Base-by-base conservation (phyloP, 2,113 vertebrate species). In the Tympanuchus pallidicinctus region DNA sequence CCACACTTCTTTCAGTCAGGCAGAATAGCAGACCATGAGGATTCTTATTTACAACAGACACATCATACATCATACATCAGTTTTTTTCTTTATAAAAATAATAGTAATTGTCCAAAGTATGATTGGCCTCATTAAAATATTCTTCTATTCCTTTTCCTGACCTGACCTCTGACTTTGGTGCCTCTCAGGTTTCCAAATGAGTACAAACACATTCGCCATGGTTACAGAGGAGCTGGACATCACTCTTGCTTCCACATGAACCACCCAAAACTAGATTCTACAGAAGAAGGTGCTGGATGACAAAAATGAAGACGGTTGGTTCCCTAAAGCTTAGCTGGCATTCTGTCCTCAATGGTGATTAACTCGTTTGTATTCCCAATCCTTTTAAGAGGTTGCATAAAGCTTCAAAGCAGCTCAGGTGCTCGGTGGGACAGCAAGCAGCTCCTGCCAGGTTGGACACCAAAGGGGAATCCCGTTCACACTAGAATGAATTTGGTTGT, bases 271-370 rank as follows among this genome's bases (percentile, higher is more conserved):
- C 6, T 2, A 20, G 61, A 89, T 82, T 60, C 45, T 74, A n/a
- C 45, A 56, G 80, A 82, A 56, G 22, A 80, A 87, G 20, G 25
- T 50, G 8, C 64, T 80, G 38, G 28, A 30, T 82, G n/a, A 64
- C 60, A 34, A 25, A 87, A 89, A 82, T 30, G 1, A 52, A 87
- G 91, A 80, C 47, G 34, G 24, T 21, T 79, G 38, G 32, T 71
- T 80, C 28, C 85, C 42, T 74, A 85, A 90, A 85, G 36, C n/a
- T 80, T 71, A 34, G n/a, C 8, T 77, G 30, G 34, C 89, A 77
- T 89, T 92, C 89, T 89, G 32, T 85, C 67, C 75, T 77, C 89
- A 82, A 45, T 74, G n/a, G 15, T 71, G 71, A 91, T 92, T 84
- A 90, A 61, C 34, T 84, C 20, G 63, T 82, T 60, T 91, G 56